A percentile compares a stretch with the other conserved stretches of the same genome.
Evolutionary conservation across 2,797 vertebrate species (phyloP).

Genomic region (Scomberomorus guttatus): DNA sequence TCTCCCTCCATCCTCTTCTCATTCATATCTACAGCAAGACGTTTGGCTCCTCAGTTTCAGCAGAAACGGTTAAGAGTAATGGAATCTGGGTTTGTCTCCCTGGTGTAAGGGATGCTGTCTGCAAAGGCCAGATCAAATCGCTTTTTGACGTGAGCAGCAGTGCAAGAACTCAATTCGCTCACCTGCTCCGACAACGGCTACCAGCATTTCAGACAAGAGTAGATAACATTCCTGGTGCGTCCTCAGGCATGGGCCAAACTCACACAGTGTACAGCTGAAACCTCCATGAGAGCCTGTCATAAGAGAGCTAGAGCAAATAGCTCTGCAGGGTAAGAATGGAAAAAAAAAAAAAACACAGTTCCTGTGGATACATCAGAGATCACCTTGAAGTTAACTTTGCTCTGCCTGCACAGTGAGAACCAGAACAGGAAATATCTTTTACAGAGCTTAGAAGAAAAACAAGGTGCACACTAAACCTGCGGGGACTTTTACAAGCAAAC

Average conservation of each 20-base stretch:
- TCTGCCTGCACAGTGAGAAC: slow-evolving; percentile 35
- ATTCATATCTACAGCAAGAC: slow-evolving; percentile 63
- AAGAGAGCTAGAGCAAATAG: slow-evolving; percentile 48
- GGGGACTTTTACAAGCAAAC: slow-evolving; percentile 30
- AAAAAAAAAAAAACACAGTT: slow-evolving; percentile 11
- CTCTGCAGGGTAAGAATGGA: slow-evolving; percentile 32
- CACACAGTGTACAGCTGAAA: slow-evolving; percentile 59
- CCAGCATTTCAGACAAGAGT: slow-evolving; percentile 65
- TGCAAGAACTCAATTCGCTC: slow-evolving; percentile 63
- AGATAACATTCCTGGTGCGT: slow-evolving; percentile 84
- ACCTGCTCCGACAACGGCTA: slow-evolving; percentile 72
- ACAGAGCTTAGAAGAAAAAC: slow-evolving; percentile 50
- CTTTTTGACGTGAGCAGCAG: slow-evolving; percentile 64
- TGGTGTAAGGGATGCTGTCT: slow-evolving; percentile 64
- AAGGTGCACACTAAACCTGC: slow-evolving; percentile 41
- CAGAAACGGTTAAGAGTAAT: slow-evolving; percentile 51
- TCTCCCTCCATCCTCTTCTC: slow-evolving; percentile 50
- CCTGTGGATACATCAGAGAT: slow-evolving; percentile 45
- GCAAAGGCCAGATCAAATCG: slow-evolving; percentile 72
- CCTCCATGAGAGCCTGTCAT: slow-evolving; percentile 38
- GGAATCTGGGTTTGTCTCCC: slow-evolving; percentile 59
- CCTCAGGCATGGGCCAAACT: slow-evolving; percentile 66
- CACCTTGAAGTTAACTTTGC: slow-evolving; percentile 62
- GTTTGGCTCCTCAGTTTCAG: slow-evolving; percentile 27
- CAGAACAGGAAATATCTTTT: slow-evolving; percentile 64